Evolutionary conservation across 2,888 invertebrate genomes (phyloP).

Genomic region (Patella pellucida): DNA sequence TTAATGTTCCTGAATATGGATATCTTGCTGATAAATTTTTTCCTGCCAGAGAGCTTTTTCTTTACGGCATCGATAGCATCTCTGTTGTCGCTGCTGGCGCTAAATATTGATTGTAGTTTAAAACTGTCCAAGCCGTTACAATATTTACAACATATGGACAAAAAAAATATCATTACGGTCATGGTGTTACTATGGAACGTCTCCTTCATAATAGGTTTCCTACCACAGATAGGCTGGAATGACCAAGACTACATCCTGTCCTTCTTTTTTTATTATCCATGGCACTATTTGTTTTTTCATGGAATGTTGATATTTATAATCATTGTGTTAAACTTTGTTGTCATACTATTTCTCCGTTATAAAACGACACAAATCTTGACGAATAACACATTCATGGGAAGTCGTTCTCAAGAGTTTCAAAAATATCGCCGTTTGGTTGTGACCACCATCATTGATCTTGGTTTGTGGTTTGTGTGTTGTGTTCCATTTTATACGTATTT

Average conservation of each 20-base stretch:
- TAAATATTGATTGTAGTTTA: conserved; percentile 54
- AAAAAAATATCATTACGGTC: conserved; percentile 52
- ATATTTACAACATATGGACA: conserved; percentile 48
- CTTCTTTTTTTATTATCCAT: conserved; percentile 48
- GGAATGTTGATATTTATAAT: conserved; percentile 39
- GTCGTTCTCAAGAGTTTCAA: conserved; percentile 41
- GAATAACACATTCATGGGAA: conserved; percentile 18
- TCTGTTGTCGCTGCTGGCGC: conserved; percentile 48
- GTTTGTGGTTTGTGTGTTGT: conserved; percentile 46
- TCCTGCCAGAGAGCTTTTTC: conserved; percentile 62
- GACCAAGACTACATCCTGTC: conserved; percentile 33
- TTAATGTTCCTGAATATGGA: conserved; percentile 44
- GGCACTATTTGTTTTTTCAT: conserved; percentile 44
- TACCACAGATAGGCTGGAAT: conserved; percentile 60
- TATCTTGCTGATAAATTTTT: conserved; percentile 52
- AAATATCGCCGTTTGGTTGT: conserved; percentile 43
- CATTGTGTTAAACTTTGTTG: conserved; percentile 36
- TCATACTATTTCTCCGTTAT: conserved; percentile 33
- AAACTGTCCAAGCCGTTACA: conserved; percentile 47
- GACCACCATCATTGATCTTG: conserved; percentile 46
- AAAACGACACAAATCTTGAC: conserved; percentile 17
- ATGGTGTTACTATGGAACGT: conserved; percentile 61
- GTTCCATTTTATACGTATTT: conserved; percentile 50
- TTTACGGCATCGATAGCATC: conserved; percentile 54
- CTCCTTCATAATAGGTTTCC: conserved; percentile 61